phyloP scores from a whole-genome alignment of 2,113 vertebrate species.

The Cynoglossus semilaevis region DNA sequence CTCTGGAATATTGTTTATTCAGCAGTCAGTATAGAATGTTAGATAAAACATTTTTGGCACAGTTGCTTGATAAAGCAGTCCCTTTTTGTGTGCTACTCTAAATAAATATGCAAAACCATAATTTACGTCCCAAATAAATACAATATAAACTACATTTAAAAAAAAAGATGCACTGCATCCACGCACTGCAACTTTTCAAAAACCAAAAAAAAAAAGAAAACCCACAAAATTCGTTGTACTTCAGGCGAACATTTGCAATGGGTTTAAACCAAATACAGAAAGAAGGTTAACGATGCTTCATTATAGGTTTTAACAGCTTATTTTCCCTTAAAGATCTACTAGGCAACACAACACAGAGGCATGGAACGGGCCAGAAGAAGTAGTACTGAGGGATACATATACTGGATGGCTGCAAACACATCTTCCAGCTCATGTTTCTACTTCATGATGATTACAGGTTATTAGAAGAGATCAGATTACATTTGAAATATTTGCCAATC shows the following conservation, averaged over 20 bases:
- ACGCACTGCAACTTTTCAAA: conserved; percentile 55
- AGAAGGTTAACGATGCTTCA: conserved; percentile 51
- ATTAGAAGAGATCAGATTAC: no score
- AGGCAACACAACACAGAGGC: conserved; percentile 60
- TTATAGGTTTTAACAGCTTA: conserved; percentile 48
- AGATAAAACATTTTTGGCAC: conserved; percentile 80
- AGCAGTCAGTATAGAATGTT: conserved; percentile 74
- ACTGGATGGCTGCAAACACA: conserved; percentile 29
- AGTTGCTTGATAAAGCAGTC: conserved; percentile 75
- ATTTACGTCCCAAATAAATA: conserved; percentile 81
- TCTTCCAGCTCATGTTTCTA: conserved; percentile 26
- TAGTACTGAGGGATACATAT: conserved; percentile 44
- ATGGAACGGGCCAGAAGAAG: conserved; percentile 55
- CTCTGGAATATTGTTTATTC: conserved; percentile 77
- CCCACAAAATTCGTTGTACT: conserved; percentile 50
- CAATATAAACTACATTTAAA: conserved; percentile 60
- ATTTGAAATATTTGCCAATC: conserved; percentile 48
- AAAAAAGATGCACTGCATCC: conserved; percentile 78
- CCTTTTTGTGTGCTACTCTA: conserved; percentile 68
- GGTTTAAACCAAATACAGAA: conserved; percentile 51
- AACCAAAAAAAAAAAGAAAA: conserved; percentile 25
- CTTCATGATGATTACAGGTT: no score
- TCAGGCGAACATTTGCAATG: conserved; percentile 62
- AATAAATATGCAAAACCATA: conserved; percentile 80
- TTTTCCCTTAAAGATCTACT: conserved; percentile 40